Conservation (phyloP, 2,113 vertebrate species). For the Channa maculata region DNA sequence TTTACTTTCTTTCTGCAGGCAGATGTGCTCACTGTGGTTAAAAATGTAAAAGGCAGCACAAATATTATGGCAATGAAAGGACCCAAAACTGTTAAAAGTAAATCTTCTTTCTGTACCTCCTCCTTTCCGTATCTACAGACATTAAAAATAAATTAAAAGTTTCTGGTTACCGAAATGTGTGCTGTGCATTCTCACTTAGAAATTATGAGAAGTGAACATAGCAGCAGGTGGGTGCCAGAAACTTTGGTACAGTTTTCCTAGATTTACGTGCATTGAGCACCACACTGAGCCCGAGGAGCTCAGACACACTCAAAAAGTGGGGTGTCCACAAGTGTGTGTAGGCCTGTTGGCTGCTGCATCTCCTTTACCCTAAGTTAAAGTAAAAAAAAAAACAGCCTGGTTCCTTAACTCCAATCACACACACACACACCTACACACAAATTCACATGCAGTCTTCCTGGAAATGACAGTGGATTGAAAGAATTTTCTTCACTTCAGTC, state of each 20-base stretch:
- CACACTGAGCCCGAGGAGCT: constrained; percentile 24
- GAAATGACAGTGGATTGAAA: constrained; percentile 46
- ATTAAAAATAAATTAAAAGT: constrained; percentile 12
- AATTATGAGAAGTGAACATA: constrained; percentile 39
- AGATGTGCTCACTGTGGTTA: no score
- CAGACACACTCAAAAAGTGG: constrained; percentile 45
- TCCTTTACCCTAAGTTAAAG: constrained; percentile 71
- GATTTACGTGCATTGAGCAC: constrained; percentile 33
- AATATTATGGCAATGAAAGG: no score
- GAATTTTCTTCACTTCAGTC: constrained; percentile 46
- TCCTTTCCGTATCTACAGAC: constrained; percentile 10
- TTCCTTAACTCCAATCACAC: constrained; percentile 40
- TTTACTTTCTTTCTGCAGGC: no score
- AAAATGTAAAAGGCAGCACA: no score
- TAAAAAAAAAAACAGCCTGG: constrained; percentile 38
- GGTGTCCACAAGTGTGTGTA: constrained; percentile 29
- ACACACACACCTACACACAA: neutral
- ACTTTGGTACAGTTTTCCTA: constrained; percentile 25
- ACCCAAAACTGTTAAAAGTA: neutral
- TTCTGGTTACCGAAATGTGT: constrained; percentile 17
- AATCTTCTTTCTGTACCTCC: constrained; percentile 5
- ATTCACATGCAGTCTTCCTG: constrained; percentile 16
- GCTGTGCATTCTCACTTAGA: constrained; percentile 21
- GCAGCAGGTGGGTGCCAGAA: constrained; percentile 63
- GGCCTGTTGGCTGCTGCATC: constrained; percentile 43